Evolutionary conservation across 2,888 invertebrate species (phyloP), one percentile per base, ranked within the genome.

Genomic region (Aspidapion aeneum): DNA sequence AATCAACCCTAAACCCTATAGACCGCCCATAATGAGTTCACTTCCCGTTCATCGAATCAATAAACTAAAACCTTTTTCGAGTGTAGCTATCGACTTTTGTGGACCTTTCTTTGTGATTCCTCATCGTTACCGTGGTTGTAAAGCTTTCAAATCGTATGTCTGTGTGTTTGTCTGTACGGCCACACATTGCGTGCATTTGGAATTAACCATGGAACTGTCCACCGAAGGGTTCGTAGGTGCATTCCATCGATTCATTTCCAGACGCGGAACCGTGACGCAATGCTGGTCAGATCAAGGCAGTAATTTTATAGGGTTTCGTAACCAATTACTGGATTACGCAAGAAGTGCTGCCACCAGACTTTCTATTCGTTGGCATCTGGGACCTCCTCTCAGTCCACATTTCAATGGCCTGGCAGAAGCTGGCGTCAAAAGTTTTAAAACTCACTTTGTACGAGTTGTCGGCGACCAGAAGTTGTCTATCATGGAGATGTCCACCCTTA

Each of bases 401-500:
- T 54, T 54, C 18, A 17, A 54, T 17, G 55, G 55, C 17, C 18
- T 54, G 12, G 55, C 55, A 12, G 55, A 54, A 17, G 55, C 55
- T 17, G 55, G 55, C 12, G 55, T 54, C 18, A 54, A 54, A 18
- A 16, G 12, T 9, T 12, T 54, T 18, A 54, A 54, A 18, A 17
- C 55, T 7, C 55, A 54, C 17, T 54, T 54, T 12, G 9, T 54
- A 12, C 55, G 55, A 54, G 55, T 54, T 54, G 18, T 54, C 18
- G 55, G 55, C 9, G 55, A 54, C 12, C 55, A 54, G 18, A 54
- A 17, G 18, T 17, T 54, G 12, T 12, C 12, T 54, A 16, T n/a
- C n/a, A n/a, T n/a, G n/a, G n/a, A n/a, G n/a, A n/a, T 54, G 12
- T 16, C 55, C 9, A 16, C 55, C 18, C 55, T 54, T 9, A 9